Base-by-base conservation (phyloP, 2,113 vertebrate genomes). In the Esox niger region DNA sequence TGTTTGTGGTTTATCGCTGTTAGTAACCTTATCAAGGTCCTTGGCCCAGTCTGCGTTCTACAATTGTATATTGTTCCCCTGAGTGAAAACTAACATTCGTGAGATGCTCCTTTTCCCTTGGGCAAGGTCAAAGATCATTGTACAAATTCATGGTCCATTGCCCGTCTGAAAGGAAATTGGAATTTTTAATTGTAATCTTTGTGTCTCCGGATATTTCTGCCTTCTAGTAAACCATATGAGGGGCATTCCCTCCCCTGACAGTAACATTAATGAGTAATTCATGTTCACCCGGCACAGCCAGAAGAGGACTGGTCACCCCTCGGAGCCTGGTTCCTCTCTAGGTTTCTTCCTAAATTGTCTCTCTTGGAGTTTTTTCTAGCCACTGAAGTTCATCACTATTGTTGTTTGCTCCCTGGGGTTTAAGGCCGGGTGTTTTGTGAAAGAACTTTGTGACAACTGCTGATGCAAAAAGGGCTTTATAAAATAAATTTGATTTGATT, bases 51-150 rank as follows among this genome's bases (percentile, higher is more conserved):
- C 27, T 58, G 13, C 26, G 3, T 23, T 17, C n/a, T 21, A 4
- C 2, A 23, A 2, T 65, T 68, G 33, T 52, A 10, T 47, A 29
- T 49, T 26, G 66, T 74, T 74, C 63, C 63, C 55, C 38, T 68
- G 63, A 71, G 56, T 59, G 2, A 77, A 74, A 79, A 54, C 30
- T 25, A 32, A 61, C 35, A 43, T 43, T 61, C 55, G 56, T 54
- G 49, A 29, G 33, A 64, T 15, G 43, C 66, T 29, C 54, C 38
- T 7, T 29, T 55, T 15, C 33, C 30, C 33, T 4, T 20, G 13
- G 10, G 21, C 43, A 20, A 4, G 27, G 67, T 21, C 58, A 47
- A 33, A 73, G 63, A 26, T 68, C 46, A 66, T 20, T 5, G 3
- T 0, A n/a, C 10, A 46, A 52, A 62, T 62, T 47, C 43, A 46